A percentile compares a stretch with the other conserved stretches of the same genome.
Conservation (phyloP, 2,888 invertebrate species). For the Cerastis rubricosa region DNA sequence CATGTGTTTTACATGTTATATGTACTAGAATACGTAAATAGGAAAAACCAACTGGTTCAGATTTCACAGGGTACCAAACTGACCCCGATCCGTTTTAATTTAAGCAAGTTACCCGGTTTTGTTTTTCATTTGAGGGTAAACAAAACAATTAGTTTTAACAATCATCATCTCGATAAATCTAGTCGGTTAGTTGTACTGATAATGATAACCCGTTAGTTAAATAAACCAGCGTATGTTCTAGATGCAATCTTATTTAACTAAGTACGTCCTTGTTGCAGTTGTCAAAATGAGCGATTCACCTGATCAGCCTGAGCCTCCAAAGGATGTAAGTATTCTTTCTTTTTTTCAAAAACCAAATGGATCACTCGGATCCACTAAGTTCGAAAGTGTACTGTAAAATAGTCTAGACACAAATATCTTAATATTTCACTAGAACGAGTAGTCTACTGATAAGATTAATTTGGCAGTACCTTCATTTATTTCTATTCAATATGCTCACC, state of each 20-base stretch:
- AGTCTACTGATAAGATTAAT: neutral
- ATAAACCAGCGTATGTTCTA: constrained; percentile 11
- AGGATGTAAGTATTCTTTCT: constrained; percentile 77
- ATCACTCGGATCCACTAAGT: neutral
- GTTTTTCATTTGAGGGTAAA: constrained; percentile 71
- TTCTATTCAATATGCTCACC: neutral
- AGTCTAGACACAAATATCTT: neutral
- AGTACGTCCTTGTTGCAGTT: constrained; percentile 56
- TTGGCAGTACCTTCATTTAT: constrained; percentile 2
- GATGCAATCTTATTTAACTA: neutral
- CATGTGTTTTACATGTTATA: constrained; percentile 61
- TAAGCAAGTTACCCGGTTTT: constrained; percentile 21
- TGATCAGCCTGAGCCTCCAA: constrained; percentile 86
- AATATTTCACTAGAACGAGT: neutral
- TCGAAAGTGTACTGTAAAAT: neutral
- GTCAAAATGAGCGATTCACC: constrained; percentile 84
- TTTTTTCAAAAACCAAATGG: neutral
- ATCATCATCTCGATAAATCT: neutral
- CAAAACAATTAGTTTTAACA: constrained; percentile 63
- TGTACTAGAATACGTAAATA: neutral
- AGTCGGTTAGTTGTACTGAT: constrained; percentile 20
- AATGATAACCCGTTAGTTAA: neutral
- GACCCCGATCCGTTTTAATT: neutral
- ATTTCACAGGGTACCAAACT: neutral
- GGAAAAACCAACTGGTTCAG: neutral